Conservation (phyloP, 2,797 vertebrate genomes). For the Eidolon dupreanum region DNA sequence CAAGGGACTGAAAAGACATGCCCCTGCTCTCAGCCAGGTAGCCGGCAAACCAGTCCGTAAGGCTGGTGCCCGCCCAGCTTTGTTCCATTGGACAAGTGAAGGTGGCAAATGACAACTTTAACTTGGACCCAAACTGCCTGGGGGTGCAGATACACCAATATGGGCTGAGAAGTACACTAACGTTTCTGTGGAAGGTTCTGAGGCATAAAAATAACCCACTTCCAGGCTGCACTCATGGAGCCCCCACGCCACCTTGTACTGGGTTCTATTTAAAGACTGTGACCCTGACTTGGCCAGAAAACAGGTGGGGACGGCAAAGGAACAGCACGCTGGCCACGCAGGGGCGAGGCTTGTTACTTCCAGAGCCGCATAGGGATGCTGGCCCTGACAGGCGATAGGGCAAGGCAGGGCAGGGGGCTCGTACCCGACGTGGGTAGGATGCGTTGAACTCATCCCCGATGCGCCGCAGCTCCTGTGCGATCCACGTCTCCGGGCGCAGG, state of each 20-base stretch:
- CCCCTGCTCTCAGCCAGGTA: rapidly evolving
- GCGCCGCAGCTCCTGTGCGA: conserved; percentile 91
- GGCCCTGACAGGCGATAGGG: too few species aligned
- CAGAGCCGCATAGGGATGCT: neutral
- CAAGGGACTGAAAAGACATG: rapidly evolving
- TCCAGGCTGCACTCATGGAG: neutral
- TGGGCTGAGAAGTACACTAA: neutral
- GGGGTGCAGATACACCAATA: neutral
- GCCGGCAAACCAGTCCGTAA: rapidly evolving
- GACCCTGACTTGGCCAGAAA: neutral
- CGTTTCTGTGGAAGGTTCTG: neutral
- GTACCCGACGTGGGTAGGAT: conserved; percentile 86
- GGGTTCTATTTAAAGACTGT: neutral
- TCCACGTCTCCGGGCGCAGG: conserved; percentile 87
- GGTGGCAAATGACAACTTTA: neutral
- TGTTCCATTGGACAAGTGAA: rapidly evolving
- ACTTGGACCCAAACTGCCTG: neutral
- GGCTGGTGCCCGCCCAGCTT: too few species aligned
- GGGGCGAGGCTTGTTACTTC: neutral
- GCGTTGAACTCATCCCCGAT: conserved; percentile 94
- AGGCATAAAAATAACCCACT: neutral
- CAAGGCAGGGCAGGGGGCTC: neutral
- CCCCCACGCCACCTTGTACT: neutral
- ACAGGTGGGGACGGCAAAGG: neutral
- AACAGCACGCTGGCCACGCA: neutral